Evolutionary conservation across 1,140 invertebrate species (phyloP).

Genomic region (Aradophagus sp.): DNA sequence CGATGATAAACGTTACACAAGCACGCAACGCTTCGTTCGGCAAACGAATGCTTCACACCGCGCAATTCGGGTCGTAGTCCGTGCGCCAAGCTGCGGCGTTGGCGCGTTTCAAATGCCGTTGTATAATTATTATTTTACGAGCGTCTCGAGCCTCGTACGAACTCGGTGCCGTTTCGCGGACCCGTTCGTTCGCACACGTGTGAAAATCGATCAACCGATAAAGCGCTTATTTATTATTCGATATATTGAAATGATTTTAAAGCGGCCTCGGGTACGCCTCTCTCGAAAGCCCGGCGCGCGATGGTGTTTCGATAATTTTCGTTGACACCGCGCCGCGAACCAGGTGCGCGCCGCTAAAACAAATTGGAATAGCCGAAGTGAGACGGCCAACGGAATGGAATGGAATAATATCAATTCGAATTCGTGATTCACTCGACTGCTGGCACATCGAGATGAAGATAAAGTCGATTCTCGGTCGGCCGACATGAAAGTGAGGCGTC

Average conservation of each 20-base stretch:
- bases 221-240: slow-evolving; percentile 54
- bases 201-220: slow-evolving; percentile 52
- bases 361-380: slow-evolving; percentile 51
- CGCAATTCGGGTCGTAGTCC: too few relatives aligned
- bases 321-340: slow-evolving; percentile 45
- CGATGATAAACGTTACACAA: too few relatives aligned
- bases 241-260: slow-evolving; percentile 49
- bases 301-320: slow-evolving; percentile 50
- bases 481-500: slow-evolving; percentile 69
- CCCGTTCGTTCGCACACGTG: slow-evolving; percentile 38
- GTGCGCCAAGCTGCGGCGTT: too few relatives aligned
- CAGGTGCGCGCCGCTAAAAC: slow-evolving; percentile 45
- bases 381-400: slow-evolving; percentile 39
- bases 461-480: slow-evolving; percentile 68
- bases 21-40: too few relatives aligned
- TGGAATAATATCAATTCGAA: slow-evolving; percentile 66
- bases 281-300: too few relatives aligned
- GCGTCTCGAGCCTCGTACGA: slow-evolving; percentile 61
- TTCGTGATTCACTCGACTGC: slow-evolving; percentile 65
- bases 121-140: slow-evolving; percentile 72
- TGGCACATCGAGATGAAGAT: slow-evolving; percentile 67
- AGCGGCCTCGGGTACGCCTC: too few relatives aligned
- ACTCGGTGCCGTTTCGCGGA: slow-evolving; percentile 51
- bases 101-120: slow-evolving; percentile 43
- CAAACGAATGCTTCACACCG: too few relatives aligned